A percentile compares a stretch with the other conserved stretches of the same genome.
These are phyloP conservation scores for Neodiprion lecontei DNA, from an alignment of 1,140 invertebrate species.

Conservation along the genomic window DNA sequence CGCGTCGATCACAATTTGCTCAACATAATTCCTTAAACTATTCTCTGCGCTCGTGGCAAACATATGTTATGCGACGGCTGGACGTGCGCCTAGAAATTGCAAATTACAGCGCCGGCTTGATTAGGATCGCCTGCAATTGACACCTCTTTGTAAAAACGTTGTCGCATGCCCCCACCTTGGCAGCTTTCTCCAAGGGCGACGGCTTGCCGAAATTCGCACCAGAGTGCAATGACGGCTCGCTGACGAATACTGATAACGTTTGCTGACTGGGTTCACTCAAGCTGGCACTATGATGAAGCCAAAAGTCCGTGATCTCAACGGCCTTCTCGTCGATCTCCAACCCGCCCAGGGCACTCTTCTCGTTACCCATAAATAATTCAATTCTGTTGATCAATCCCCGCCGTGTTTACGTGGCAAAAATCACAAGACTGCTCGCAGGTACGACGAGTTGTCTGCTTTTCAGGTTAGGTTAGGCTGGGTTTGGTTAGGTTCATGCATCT, in stretches of 20 bases:
- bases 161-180: constrained; percentile 66
- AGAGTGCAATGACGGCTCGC: constrained; percentile 66
- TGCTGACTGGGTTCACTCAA: constrained; percentile 64
- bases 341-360: constrained; percentile 73
- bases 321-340: constrained; percentile 77
- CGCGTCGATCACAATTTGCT: not conserved
- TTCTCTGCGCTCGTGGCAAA: not conserved
- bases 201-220: constrained; percentile 68
- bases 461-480: too few relatives aligned
- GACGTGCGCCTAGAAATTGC: not conserved
- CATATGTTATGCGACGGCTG: not conserved
- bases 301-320: constrained; percentile 78
- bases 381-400: not conserved
- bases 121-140: not conserved
- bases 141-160: too few relatives aligned
- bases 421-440: too few relatives aligned
- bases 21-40: not conserved
- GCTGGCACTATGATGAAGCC: constrained; percentile 75
- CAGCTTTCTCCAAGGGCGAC: constrained; percentile 74
- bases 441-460: too few relatives aligned
- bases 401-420: too few relatives aligned
- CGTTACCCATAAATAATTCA: constrained; percentile 71
- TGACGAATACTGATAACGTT: constrained; percentile 76
- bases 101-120: not conserved
- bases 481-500: too few relatives aligned